Base-by-base conservation (phyloP, 1,140 invertebrate species). In the Hetaerina americana region DNA sequence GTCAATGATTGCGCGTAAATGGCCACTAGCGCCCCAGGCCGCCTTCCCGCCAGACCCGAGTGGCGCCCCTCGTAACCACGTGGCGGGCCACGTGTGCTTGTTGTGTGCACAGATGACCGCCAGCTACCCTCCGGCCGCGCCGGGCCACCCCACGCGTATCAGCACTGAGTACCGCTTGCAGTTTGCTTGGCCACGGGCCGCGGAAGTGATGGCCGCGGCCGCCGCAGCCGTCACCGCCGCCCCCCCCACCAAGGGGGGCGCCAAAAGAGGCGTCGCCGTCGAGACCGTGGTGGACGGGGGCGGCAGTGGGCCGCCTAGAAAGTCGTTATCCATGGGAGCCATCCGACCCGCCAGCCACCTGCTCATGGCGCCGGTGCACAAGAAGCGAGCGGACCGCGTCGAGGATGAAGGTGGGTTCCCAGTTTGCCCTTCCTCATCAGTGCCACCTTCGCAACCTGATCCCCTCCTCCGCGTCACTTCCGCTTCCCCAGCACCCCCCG, bases 151-250 rank as follows among this genome's bases (percentile, higher is more conserved):
- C 78, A 86, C 86, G 75, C 87, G 88, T 79, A 88, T 90, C 80
- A 91, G 90, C 83, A 92, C 92, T 74, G 92, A 93, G 84, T 93
- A 94, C 83, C 86, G 91, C 75, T 85, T 93, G 77, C 92, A 94
- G 84, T 94, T 93, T 81, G 91, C 92, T 73, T 93, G 91, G 91
- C 91, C 91, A 75, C 81, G 78, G 89, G 25, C 67, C 49, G 66
- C 70, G 24, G 28, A 29, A 26, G 70, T 72, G n/a, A 3, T 68
- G 49, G 12, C 67, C 27, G 29, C 31, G 5, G 26, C 15, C 24
- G 80, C 73, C 76, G 75, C 67, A 77, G 78, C 73, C 82, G 81
- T 73, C 82, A 79, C 5, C 81, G 82, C 73, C 77, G 79, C 5
- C 81, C 81, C 73, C 77, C 29, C 69, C n/a, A 28, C 66, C 70